A percentile compares a stretch with the other conserved stretches of the same genome.
phyloP scores from a whole-genome alignment of 2,113 vertebrate species.

The Actenoides hombroni region DNA sequence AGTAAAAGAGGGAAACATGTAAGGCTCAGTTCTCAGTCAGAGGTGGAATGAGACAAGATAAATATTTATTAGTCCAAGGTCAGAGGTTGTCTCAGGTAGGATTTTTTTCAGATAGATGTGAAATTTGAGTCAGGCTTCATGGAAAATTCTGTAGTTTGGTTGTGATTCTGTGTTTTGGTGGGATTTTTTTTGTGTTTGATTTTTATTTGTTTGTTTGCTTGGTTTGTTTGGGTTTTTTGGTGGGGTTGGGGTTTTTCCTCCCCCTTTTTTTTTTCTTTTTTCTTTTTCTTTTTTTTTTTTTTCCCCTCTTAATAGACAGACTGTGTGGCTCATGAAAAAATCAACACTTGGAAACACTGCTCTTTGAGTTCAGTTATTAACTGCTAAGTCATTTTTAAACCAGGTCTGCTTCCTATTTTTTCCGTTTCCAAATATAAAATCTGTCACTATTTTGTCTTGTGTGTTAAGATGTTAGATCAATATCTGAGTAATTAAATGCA shows the following conservation, averaged over 20 bases:
- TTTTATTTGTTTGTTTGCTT: no score
- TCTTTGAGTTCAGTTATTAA: constrained; percentile 17
- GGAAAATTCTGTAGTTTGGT: background rate
- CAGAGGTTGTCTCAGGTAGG: background rate
- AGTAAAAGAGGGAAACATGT: background rate
- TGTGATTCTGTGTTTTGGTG: background rate
- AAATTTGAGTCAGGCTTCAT: background rate
- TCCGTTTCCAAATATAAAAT: constrained; percentile 45
- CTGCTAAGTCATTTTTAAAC: constrained; percentile 19
- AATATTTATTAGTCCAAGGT: background rate
- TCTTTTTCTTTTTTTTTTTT: background rate
- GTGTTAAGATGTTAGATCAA: constrained; percentile 48
- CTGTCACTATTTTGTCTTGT: constrained; percentile 26
- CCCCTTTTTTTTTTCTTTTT: no score
- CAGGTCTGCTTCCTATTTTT: constrained; percentile 57
- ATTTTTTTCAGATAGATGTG: background rate
- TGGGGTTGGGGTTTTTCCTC: no score
- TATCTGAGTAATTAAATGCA: constrained; percentile 67
- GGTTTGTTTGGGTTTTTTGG: background rate
- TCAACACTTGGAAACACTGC: background rate
- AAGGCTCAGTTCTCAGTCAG: background rate
- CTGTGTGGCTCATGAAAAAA: background rate
- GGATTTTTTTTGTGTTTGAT: background rate
- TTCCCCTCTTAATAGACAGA: background rate
- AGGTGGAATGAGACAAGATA: background rate